Conservation (phyloP, 2,113 vertebrate species). For the Cnemophilus loriae region DNA sequence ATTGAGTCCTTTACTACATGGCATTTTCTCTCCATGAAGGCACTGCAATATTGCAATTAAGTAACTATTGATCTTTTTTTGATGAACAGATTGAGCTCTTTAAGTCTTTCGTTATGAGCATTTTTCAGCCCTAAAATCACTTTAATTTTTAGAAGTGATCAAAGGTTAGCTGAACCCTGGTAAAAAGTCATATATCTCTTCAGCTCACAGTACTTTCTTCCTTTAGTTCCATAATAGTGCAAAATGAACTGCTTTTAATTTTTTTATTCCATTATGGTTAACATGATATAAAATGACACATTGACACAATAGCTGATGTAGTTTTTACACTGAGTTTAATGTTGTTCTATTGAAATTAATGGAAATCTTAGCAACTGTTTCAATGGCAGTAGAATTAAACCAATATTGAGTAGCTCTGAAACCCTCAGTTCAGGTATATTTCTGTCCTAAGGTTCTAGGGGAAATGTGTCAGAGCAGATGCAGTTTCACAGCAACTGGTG, state of each 20-base stretch:
- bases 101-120: slow-evolving; percentile 24
- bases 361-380: neutral
- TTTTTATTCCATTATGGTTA: neutral
- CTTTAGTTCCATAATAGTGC: neutral
- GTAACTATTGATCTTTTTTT: slow-evolving; percentile 35
- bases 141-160: slow-evolving; percentile 30
- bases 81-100: slow-evolving; percentile 20
- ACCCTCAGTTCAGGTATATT: neutral
- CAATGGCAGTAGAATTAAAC: neutral
- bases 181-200: neutral
- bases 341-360: neutral
- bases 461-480: neutral
- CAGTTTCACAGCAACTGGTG: neutral
- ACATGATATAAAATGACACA: neutral
- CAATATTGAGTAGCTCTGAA: neutral
- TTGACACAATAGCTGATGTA: neutral
- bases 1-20: neutral
- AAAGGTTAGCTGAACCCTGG: neutral
- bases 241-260: neutral
- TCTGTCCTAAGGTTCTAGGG: neutral
- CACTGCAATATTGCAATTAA: neutral
- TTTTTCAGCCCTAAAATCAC: slow-evolving; percentile 5
- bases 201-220: neutral
- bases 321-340: neutral
- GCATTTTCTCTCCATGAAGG: neutral